A percentile compares a stretch with the other conserved stretches of the same genome.
Conservation (phyloP, 2,113 vertebrate genomes). For the Acinonyx jubatus region DNA sequence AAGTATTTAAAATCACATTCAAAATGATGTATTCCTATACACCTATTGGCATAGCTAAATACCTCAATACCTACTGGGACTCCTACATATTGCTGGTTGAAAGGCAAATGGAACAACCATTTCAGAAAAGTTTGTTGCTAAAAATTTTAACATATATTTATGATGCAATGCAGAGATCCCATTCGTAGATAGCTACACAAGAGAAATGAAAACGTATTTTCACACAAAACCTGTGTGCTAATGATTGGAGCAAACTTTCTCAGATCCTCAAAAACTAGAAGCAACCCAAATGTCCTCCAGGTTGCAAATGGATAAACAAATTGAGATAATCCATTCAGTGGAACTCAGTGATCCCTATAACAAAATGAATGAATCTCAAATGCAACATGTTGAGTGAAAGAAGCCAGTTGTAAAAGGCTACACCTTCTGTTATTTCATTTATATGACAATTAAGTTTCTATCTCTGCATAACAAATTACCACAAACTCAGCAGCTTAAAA, state of each 20-base stretch:
- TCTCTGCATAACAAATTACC: background rate
- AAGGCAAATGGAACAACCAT: background rate
- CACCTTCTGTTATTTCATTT: background rate
- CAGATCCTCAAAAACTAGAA: background rate
- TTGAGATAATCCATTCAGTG: background rate
- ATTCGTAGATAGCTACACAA: background rate
- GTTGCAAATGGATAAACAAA: background rate
- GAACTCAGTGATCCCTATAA: background rate
- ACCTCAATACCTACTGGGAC: background rate
- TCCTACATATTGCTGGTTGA: background rate
- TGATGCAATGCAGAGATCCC: background rate
- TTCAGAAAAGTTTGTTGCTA: background rate
- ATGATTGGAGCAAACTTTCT: background rate
- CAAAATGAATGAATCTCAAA: background rate
- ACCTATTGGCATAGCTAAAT: background rate
- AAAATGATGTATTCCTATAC: background rate
- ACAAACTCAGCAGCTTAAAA: background rate
- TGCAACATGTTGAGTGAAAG: background rate
- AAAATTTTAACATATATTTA: background rate
- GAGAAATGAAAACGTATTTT: background rate
- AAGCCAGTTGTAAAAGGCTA: background rate
- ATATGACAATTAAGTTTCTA: background rate
- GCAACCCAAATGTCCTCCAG: background rate
- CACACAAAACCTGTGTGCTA: background rate
- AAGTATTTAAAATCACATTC: slow-evolving; percentile 1